Evolutionary conservation across 2,797 vertebrate species (phyloP).

Genomic region (Platyrinchus mystaceus): DNA sequence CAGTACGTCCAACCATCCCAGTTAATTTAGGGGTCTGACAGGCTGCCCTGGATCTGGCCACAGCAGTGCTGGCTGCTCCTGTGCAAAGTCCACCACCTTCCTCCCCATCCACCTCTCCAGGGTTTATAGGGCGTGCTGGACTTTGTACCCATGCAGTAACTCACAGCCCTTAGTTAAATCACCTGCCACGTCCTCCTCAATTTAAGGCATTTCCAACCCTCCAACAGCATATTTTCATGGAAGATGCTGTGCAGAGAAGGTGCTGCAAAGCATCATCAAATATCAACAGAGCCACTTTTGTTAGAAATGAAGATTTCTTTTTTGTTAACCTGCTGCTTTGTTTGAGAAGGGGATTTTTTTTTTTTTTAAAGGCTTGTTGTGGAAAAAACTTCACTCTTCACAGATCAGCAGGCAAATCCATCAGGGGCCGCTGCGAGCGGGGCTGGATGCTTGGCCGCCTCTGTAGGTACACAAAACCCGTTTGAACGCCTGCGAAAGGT

Average conservation of each 20-base stretch:
- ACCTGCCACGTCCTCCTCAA: not conserved
- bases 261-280: not conserved
- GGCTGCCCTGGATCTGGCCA: not conserved
- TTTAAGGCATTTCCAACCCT: not conserved
- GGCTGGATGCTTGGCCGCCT: not conserved
- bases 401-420: slow-evolving; percentile 52
- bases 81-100: slow-evolving; percentile 11
- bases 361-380: not conserved
- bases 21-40: not conserved
- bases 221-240: not conserved
- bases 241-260: not conserved
- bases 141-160: not conserved
- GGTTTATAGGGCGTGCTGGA: not conserved
- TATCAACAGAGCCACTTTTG: not conserved
- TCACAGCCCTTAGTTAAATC: not conserved
- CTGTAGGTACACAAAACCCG: slow-evolving; percentile 18
- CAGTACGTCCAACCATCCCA: not conserved
- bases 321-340: not conserved
- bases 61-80: fast-evolving
- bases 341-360: not conserved
- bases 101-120: not conserved
- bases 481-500: slow-evolving; percentile 19
- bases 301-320: not conserved
- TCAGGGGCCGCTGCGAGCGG: not conserved
- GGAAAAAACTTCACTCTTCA: not conserved